Percentiles rank a stretch among this genome's conserved stretches.
phyloP scores from a whole-genome alignment of 2,888 invertebrate species.

The Orthonychiurus folsomi region DNA sequence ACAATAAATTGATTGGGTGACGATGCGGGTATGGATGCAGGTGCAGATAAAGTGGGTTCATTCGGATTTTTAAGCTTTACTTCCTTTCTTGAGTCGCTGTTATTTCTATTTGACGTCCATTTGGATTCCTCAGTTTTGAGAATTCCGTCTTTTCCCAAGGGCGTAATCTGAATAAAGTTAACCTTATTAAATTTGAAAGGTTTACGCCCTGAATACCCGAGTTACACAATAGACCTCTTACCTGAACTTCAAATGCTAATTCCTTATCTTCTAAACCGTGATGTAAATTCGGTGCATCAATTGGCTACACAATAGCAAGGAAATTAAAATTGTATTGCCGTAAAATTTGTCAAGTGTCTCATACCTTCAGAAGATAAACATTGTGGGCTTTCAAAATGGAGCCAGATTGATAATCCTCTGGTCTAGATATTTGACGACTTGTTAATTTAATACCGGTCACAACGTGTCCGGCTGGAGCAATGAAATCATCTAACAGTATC shows the following conservation, averaged over 20 bases:
- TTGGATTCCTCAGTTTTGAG: neutral
- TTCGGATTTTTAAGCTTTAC: neutral
- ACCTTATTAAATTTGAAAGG: no score
- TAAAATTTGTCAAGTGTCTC: no score
- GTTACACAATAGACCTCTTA: neutral
- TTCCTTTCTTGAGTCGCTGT: neutral
- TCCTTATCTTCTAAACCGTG: neutral
- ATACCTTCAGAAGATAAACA: neutral
- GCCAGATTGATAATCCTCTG: neutral
- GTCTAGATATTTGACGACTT: neutral
- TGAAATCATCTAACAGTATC: neutral
- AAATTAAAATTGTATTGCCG: neutral
- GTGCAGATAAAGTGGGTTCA: neutral
- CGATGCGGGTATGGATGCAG: neutral
- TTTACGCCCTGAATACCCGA: no score
- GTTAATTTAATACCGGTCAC: neutral
- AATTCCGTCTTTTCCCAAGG: neutral
- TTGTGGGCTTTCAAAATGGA: neutral
- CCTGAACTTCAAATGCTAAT: neutral
- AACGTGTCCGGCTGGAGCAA: neutral
- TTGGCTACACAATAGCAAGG: neutral
- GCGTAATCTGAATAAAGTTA: neutral
- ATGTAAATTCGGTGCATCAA: neutral
- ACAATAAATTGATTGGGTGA: neutral
- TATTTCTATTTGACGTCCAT: neutral